phyloP scores from a whole-genome alignment of 2,797 vertebrate genomes.

The Champsocephalus esox region DNA sequence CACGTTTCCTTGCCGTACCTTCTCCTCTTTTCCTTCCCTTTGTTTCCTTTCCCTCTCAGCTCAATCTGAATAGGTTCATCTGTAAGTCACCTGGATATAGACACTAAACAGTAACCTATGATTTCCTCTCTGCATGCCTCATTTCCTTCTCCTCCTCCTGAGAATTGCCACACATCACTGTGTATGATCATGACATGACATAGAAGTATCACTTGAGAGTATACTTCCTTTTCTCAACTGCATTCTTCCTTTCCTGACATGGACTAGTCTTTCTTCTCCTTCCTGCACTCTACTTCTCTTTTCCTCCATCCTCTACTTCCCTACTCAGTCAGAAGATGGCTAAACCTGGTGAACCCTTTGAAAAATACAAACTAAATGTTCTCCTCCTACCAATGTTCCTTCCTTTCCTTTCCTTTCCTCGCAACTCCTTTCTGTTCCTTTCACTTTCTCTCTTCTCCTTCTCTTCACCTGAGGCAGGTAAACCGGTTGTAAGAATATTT shows the following conservation, averaged over 20 bases:
- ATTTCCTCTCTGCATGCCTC: no score
- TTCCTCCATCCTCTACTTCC: neutral
- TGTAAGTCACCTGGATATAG: neutral
- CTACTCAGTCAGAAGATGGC: neutral
- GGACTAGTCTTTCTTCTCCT: neutral
- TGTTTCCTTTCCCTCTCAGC: neutral
- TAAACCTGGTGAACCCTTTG: constrained; percentile 14
- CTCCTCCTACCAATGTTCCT: neutral
- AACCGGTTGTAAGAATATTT: neutral
- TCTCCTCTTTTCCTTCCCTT: no score
- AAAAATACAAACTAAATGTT: constrained; percentile 15
- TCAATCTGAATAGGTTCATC: neutral
- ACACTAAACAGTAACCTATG: neutral
- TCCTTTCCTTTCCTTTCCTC: neutral
- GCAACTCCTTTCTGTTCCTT: neutral
- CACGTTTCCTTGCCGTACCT: no score
- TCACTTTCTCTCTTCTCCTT: neutral
- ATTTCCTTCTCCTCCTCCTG: neutral
- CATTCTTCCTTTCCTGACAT: neutral
- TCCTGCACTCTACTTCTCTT: neutral
- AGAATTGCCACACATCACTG: neutral
- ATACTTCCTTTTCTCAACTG: neutral
- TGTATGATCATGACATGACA: neutral
- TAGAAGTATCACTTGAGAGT: neutral
- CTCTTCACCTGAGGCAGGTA: neutral